These are phyloP conservation scores for Lucifuga dentata DNA, from an alignment of 2,113 vertebrate genomes.

Conservation along the genomic window DNA sequence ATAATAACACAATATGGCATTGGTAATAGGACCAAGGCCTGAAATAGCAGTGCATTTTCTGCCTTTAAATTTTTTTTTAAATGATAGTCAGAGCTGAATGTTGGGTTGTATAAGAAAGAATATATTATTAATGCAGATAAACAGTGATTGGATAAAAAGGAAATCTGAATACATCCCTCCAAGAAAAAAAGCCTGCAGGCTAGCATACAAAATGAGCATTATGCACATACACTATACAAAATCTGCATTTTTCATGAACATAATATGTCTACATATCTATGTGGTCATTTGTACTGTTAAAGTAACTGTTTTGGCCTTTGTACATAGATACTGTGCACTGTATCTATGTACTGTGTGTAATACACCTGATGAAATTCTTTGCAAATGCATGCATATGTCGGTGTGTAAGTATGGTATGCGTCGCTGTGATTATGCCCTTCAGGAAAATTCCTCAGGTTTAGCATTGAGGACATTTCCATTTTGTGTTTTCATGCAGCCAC, in stretches of 20 bases:
- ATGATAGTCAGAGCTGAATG: slow-evolving; percentile 6
- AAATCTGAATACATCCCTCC: neutral
- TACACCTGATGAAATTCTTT: slow-evolving; percentile 9
- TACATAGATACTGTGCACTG: neutral
- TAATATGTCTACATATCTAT: neutral
- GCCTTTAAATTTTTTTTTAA: slow-evolving; percentile 22
- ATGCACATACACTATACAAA: neutral
- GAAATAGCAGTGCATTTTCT: neutral
- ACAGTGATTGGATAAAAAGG: neutral
- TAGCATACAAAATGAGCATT: neutral
- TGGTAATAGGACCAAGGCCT: neutral
- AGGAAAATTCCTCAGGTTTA: slow-evolving; percentile 86
- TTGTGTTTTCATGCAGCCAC: slow-evolving; percentile 56
- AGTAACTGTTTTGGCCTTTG: neutral
- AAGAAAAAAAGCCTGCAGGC: neutral
- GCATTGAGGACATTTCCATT: slow-evolving; percentile 81
- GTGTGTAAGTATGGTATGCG: neutral
- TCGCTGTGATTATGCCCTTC: slow-evolving; percentile 46
- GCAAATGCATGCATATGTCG: slow-evolving; percentile 10
- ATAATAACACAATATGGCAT: too few species aligned
- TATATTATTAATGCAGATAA: neutral
- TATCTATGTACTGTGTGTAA: slow-evolving; percentile 31
- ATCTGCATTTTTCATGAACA: neutral
- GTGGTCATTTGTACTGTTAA: neutral
- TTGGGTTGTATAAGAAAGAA: neutral